These are phyloP conservation scores for Manis javanica DNA, from an alignment of 2,797 vertebrate genomes.

Conservation along the genomic window DNA sequence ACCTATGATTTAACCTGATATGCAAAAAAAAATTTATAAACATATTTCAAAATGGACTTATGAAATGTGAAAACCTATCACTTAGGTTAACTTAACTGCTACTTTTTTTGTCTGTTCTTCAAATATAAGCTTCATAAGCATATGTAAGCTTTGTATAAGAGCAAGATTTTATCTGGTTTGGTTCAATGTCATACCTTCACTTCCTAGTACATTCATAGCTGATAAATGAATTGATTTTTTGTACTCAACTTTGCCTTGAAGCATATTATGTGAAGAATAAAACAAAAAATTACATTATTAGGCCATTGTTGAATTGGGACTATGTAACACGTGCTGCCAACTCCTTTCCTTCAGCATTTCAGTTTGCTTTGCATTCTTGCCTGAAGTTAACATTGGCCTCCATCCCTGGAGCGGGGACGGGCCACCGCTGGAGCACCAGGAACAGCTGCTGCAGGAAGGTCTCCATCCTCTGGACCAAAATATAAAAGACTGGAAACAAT, in stretches of 20 bases:
- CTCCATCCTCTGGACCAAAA: background rate
- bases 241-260: conserved; percentile 23
- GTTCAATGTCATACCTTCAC: background rate
- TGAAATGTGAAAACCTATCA: background rate
- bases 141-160: background rate
- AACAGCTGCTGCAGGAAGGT: background rate
- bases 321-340: background rate
- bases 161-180: background rate
- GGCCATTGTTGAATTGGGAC: background rate
- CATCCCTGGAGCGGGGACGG: background rate
- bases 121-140: background rate
- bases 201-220: background rate
- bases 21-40: background rate
- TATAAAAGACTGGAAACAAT: background rate
- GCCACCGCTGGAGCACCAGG: background rate
- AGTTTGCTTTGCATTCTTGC: background rate
- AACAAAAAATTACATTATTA: conserved; percentile 18
- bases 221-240: background rate
- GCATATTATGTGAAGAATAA: background rate
- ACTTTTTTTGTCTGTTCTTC: background rate
- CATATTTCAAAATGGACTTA: conserved; percentile 49
- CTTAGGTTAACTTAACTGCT: background rate
- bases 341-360: background rate
- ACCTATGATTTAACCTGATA: background rate
- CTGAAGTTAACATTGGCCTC: background rate